Conservation (phyloP, 2,113 vertebrate species). For the Oncorhynchus mykiss region DNA sequence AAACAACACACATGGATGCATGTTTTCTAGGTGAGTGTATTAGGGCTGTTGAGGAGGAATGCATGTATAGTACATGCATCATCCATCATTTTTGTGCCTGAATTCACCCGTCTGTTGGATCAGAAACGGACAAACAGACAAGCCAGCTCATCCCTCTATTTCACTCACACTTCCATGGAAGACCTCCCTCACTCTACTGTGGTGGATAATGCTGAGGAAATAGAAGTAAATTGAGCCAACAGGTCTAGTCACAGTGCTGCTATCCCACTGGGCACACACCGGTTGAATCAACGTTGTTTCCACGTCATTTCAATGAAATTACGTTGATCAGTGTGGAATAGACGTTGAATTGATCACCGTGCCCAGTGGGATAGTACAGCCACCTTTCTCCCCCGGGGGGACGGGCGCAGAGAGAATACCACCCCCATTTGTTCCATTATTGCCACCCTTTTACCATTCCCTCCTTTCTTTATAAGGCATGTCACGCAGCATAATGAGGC, state of each 20-base stretch:
- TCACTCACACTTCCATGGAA: slow-evolving; percentile 1
- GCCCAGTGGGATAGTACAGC: not conserved
- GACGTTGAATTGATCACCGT: no score
- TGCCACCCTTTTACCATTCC: not conserved
- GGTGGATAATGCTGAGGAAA: slow-evolving; percentile 23
- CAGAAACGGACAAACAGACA: no score
- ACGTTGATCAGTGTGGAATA: no score
- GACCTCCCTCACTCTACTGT: not conserved
- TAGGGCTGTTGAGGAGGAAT: no score
- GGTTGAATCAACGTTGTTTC: no score
- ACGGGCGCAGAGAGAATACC: slow-evolving; percentile 22
- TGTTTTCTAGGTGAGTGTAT: no score
- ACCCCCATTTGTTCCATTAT: not conserved
- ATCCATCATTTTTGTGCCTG: no score
- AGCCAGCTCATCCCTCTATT: not conserved
- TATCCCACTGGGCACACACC: no score
- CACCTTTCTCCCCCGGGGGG: slow-evolving; percentile 9
- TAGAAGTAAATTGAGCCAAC: slow-evolving; percentile 28
- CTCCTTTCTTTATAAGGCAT: slow-evolving; percentile 19
- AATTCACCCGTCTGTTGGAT: no score
- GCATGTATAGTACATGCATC: not conserved
- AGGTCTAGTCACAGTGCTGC: slow-evolving; percentile 17
- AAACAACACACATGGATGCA: no score
- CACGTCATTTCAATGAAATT: no score
- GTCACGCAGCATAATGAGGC: slow-evolving; percentile 4